Evolutionary conservation across 64 coral and sea anemone species (phyloP), one percentile per base, ranked within the genome.

Genomic region (Actinia tenebrosa): DNA sequence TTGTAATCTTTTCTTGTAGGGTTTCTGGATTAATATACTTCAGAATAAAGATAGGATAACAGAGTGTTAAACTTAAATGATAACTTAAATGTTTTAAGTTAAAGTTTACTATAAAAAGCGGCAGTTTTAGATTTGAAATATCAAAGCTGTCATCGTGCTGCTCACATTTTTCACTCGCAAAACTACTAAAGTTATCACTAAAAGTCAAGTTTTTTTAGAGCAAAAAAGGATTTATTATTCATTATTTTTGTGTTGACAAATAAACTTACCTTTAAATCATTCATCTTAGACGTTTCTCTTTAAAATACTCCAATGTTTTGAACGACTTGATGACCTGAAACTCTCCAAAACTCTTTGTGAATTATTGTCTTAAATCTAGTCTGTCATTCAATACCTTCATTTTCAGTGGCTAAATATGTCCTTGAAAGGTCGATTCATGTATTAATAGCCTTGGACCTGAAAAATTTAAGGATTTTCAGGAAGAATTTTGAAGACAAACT

Each of bases 351-450:
- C 69, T 75, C 69, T 75, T 42, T 26, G 23, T 75, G 25, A n/a
- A 42, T 27, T 75, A 75, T 43, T 75, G 25, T 13, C 25, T 30
- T 75, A 75, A 75, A 75, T 14, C 69, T 75, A 4, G 20, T 37
- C 8, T 75, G 69, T 14, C 69, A 75, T 75, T 42, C 26, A 75
- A 75, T 75, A 75, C 42, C 26, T 30, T 42, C 69, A 75, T 30
- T 75, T 75, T 10, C 69, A 30, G 15, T 66, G 69, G 69, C 69
- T 75, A 75, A 75, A 75, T 75, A 75, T 75, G 69, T 42, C 69
- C 23, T 75, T 75, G 69, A 75, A 75, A 75, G 69, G 69, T 30
- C 20, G 69, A 30, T 27, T 25, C 25, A 25, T 75, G 69, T 75
- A 75, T 16, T 75, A 75, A 75, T 75, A 75, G 69, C 26, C 69